Base-by-base conservation (phyloP, 2,888 invertebrate species). In the Anodontia alba region DNA sequence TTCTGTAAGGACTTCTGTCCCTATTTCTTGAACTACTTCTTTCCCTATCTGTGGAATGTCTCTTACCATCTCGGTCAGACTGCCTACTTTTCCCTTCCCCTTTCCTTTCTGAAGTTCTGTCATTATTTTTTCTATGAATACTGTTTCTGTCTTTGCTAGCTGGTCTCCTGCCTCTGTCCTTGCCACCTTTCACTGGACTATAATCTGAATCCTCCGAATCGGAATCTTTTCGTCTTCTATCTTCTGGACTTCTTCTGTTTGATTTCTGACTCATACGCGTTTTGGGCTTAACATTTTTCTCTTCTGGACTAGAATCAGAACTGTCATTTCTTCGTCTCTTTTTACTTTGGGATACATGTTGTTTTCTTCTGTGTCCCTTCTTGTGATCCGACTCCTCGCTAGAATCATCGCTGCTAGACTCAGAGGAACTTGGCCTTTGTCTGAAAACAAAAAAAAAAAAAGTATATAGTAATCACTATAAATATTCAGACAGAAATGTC, bases 371-470 rank as follows among this genome's bases (percentile, higher is more conserved):
- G 5, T 15, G 23, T 23, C 23, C 29, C 26, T 23, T 57, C n/a
- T 10, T 26, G 12, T 15, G 57, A 29, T n/a, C 15, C 17, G 49
- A 3, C 12, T 57, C 57, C 5, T 57, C 57, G 26, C 57, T 57
- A 10, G 57, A 57, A 15, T 57, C 57, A 57, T 57, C 57, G 26
- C 57, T 57, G 57, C 57, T 57, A 8, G 57, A 57, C 3, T 57
- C 57, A 8, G 57, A n/a, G 2, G 57, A 57, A 57, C 57, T 57
- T 5, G 10, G 57, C n/a, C 57, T 17, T 26, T 5, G 57, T 26
- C 57, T 57, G 29, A 29, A 57, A 57, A n/a, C 10, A 20, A 17
- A 49, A 49, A 15, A 7, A 20, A 49, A 49, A n/a, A n/a, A n/a
- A n/a, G n/a, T n/a, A n/a, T n/a, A n/a, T n/a, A n/a, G n/a, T n/a